Evolutionary conservation across 2,113 vertebrate species (phyloP).

Genomic region (Anguilla rostrata): DNA sequence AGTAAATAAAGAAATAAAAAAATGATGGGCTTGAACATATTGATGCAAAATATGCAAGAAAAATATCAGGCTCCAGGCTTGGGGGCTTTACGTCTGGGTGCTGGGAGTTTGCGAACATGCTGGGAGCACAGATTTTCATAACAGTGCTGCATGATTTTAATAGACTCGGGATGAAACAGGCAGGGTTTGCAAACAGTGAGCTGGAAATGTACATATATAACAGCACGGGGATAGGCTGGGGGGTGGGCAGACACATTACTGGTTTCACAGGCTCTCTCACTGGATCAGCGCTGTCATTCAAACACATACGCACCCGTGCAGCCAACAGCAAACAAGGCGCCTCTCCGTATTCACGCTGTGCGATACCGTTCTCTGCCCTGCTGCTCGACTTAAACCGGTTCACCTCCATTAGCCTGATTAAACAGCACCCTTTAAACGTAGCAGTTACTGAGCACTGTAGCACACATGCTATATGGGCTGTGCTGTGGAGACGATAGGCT

Average conservation of each 20-base stretch:
- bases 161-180: not conserved
- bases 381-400: not conserved
- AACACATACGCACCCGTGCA: not conserved
- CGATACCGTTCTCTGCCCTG: not conserved
- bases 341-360: not conserved
- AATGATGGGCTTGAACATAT: not conserved
- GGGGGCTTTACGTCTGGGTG: not conserved
- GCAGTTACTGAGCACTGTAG: not conserved
- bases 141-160: not conserved
- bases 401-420: constrained; percentile 8
- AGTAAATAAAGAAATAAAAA: not conserved
- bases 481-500: not conserved
- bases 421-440: not conserved
- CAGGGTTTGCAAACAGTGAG: not conserved
- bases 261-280: not conserved
- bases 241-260: not conserved
- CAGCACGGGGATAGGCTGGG: no score
- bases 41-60: not conserved
- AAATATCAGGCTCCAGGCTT: not conserved
- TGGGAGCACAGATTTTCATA: not conserved
- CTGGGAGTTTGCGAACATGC: not conserved
- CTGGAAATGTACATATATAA: not conserved
- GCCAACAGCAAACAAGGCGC: not conserved
- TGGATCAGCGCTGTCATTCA: not conserved
- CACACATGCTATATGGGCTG: not conserved